phyloP scores from a whole-genome alignment of 1,140 invertebrate genomes.

The Geopemphigus sp. region DNA sequence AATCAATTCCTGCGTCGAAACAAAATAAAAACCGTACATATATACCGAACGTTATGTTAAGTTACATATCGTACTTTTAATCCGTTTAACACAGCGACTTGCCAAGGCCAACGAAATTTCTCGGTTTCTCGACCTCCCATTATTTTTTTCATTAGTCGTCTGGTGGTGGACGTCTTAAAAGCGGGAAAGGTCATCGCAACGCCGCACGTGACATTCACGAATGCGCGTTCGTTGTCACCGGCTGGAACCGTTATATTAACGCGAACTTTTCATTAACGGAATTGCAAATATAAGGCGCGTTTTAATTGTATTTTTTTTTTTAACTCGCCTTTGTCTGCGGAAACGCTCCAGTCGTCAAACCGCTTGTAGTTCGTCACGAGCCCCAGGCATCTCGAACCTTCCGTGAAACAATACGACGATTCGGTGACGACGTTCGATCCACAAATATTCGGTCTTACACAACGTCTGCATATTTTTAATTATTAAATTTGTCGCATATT shows the following conservation, averaged over 20 bases:
- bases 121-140: conserved; percentile 77
- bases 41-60: background rate
- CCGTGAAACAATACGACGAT: conserved; percentile 8
- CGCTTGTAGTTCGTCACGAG: background rate
- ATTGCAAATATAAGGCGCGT: too few relatives aligned
- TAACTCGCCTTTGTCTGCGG: background rate
- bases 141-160: conserved; percentile 71
- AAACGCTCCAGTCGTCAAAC: background rate
- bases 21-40: background rate
- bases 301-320: too few relatives aligned
- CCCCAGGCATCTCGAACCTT: background rate
- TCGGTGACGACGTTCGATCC: conserved; percentile 7
- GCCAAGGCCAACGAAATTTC: conserved; percentile 88
- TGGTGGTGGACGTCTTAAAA: background rate
- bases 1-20: background rate
- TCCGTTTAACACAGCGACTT: conserved; percentile 83
- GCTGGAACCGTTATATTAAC: background rate
- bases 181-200: background rate
- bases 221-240: background rate
- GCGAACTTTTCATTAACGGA: background rate
- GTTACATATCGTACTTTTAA: conserved; percentile 61
- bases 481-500: too few relatives aligned
- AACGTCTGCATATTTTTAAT: background rate
- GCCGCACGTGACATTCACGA: background rate
- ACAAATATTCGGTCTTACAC: background rate